phyloP scores from a whole-genome alignment of 2,888 invertebrate genomes.

The Xanthia icteritia region DNA sequence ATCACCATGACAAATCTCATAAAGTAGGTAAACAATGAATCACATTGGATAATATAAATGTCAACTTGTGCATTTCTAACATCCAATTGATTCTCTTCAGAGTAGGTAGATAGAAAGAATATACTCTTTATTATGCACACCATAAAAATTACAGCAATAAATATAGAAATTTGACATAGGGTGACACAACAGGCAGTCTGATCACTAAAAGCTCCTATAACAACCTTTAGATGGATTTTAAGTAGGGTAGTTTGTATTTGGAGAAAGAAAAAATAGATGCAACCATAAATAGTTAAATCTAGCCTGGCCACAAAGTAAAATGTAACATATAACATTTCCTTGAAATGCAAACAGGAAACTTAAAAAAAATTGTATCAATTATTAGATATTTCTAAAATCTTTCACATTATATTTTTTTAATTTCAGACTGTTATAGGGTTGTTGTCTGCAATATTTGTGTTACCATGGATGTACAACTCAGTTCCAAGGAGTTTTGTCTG shows the following conservation, averaged over 20 bases:
- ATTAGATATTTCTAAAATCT: background rate
- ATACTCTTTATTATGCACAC: background rate
- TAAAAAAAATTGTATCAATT: too few relatives aligned
- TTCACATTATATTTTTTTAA: slow-evolving; percentile 7
- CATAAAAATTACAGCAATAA: background rate
- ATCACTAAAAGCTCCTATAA: background rate
- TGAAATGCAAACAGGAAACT: background rate
- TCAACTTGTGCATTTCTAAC: background rate
- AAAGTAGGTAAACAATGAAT: slow-evolving; percentile 30
- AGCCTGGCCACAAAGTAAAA: background rate
- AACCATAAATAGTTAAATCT: too few relatives aligned
- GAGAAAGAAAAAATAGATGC: background rate
- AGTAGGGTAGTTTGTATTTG: background rate
- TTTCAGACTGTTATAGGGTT: slow-evolving; percentile 86
- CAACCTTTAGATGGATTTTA: background rate
- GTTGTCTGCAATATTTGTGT: slow-evolving; percentile 84
- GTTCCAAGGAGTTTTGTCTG: slow-evolving; percentile 92
- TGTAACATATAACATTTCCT: background rate
- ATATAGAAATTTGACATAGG: background rate
- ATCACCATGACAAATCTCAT: slow-evolving; percentile 20
- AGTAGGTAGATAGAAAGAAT: background rate
- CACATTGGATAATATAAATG: background rate
- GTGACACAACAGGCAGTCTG: background rate
- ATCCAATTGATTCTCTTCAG: background rate
- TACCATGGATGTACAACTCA: slow-evolving; percentile 92